Evolutionary conservation across 2,113 vertebrate species (phyloP), one percentile per base, ranked within the genome.

Genomic region (Calcarius ornatus): DNA sequence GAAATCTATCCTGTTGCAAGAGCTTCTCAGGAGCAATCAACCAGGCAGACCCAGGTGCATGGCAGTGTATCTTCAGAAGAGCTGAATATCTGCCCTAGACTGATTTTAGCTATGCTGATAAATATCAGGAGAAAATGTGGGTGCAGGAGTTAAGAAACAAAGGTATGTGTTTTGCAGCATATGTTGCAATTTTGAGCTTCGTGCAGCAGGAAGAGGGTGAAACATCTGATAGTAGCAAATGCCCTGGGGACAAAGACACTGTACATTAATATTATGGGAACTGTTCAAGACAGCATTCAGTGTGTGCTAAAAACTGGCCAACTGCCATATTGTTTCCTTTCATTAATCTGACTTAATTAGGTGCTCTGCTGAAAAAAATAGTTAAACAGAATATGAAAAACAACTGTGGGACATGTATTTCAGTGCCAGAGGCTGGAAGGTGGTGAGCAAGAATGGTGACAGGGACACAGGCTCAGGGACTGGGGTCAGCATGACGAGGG

Each of bases 101-200:
- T 79, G 92, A 94, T 75, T 92, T 86, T 86, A 92, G 88, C 25
- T 88, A 16, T 60, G 56, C 64, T 71, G 93, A 95, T 95, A 86
- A 88, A 68, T 40, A 94, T 86, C 93, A 84, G 53, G 61, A 42
- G 48, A 93, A 88, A 92, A 95, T 28, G 56, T 81, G 37, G 78
- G 54, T 81, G 63, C 77, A 75, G 66, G 73, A 94, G 54, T 88
- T 92, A 80, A 96, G 91, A 95, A 96, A 89, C 53, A 87, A 60
- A 95, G 80, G 85, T 88, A 86, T 95, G 81, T 92, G 54, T 94
- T 96, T 95, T 94, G 81, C 40, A 95, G 86, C 66, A 63, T 50
- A 88, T 92, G 84, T 96, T 95, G 96, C 54, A 96, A 96, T 92
- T 93, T 86, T 70, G 51, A 96, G 73, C 86, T 92, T 86, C 83